Percentiles rank a stretch among this genome's conserved stretches.
phyloP scores from a whole-genome alignment of 2,888 invertebrate species.

The Ellobium chinense region DNA sequence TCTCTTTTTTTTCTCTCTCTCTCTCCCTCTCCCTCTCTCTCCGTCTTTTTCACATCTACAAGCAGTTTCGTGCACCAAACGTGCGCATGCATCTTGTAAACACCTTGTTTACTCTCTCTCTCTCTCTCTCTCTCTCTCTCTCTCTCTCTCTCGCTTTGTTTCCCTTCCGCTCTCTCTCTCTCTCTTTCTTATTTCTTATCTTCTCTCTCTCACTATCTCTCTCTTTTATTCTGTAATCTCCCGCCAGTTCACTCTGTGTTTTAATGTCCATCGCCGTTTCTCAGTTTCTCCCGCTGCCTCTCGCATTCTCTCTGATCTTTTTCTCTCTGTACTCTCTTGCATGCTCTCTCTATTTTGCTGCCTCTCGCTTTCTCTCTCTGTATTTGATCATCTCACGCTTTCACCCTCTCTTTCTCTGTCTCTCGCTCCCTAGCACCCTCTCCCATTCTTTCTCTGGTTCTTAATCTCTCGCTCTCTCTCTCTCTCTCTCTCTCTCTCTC shows the following conservation, averaged over 20 bases:
- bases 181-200: background rate
- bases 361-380: background rate
- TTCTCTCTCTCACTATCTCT: background rate
- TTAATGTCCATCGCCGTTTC: conserved; percentile 38
- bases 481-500: conserved; percentile 10
- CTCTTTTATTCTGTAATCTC: background rate
- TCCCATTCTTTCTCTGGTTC: conserved; percentile 4
- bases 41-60: conserved; percentile 22
- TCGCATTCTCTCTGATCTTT: background rate
- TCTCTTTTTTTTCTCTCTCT: background rate
- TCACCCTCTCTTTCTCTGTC: background rate
- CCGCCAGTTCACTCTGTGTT: conserved; percentile 32
- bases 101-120: conserved; percentile 5
- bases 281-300: background rate
- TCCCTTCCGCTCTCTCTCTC: conserved; percentile 9
- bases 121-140: conserved; percentile 5
- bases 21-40: conserved; percentile 27
- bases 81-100: background rate
- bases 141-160: conserved; percentile 11
- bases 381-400: background rate
- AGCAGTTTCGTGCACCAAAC: too few species aligned
- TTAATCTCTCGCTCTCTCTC: background rate
- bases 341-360: background rate
- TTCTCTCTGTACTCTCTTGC: conserved; percentile 36
- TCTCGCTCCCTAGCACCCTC: conserved; percentile 12